Evolutionary conservation across 2,797 vertebrate genomes (phyloP), one percentile per base, ranked within the genome.

Genomic region (Balearica regulorum): DNA sequence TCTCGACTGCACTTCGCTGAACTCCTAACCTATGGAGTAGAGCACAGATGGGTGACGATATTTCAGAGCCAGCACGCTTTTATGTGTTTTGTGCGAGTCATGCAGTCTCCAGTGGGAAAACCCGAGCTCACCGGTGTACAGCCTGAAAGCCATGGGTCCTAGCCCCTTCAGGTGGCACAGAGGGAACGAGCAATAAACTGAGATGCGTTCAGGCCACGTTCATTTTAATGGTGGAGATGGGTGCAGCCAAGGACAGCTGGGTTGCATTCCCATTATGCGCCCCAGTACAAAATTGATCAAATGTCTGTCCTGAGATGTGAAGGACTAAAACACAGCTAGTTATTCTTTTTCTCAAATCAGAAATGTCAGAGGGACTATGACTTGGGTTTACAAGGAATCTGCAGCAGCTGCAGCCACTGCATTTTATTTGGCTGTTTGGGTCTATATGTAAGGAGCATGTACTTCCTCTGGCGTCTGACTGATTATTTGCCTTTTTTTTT

Each of bases 151-250:
- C 69, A 7, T 18, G 26, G 22, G 58, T 65, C n/a, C 20, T 37
- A 22, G 29, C 16, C 18, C 24, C 26, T 68, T 14, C 41, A 76
- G 53, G 35, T 16, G 35, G 13, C 44, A 83, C 12, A 39, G 18
- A 6, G 26, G 21, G 33, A 66, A 37, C 0, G 3, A 37, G 22
- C 0, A 55, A 26, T 16, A 35, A 73, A 35, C 19, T 33, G n/a
- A 43, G 31, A 33, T 39, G 26, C 6, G 12, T 7, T 43, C 29
- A 29, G 43, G 19, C 16, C 54, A 61, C 1, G 0, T 21, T 31
- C 9, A 11, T n/a, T 76, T 35, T 20, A 24, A 29, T 17, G 43
- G 37, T 72, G 43, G 41, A 70, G 6, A 71, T 8, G 14, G 14
- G 1, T 25, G 31, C 8, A 60, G 64, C 37, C 3, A 3, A 31